Percentiles rank a stretch among this genome's conserved stretches.
These are phyloP conservation scores for Sebastes iracundus DNA, from an alignment of 2,797 vertebrate species.

Conservation along the genomic window DNA sequence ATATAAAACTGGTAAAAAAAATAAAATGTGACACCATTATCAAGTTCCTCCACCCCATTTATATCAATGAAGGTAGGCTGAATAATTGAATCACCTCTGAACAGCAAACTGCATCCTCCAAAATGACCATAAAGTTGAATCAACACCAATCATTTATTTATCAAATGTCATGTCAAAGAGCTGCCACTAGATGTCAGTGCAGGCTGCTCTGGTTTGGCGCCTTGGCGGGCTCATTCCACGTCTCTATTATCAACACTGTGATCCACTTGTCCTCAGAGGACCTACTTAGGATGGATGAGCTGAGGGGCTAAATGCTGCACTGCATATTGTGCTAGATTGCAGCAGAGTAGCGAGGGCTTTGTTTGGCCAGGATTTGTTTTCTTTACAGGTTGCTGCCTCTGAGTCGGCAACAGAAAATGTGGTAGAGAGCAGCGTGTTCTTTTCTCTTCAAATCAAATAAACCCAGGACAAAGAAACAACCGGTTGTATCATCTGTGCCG, in stretches of 20 bases:
- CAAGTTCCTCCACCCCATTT: background rate
- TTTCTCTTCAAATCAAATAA: conserved; percentile 47
- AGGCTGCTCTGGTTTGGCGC: conserved; percentile 32
- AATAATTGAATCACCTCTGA: background rate
- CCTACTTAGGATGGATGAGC: conserved; percentile 75
- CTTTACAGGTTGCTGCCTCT: conserved; percentile 40
- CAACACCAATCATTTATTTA: background rate
- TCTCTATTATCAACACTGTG: conserved; percentile 66
- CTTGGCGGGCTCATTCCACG: conserved; percentile 24
- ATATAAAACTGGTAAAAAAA: too few species aligned
- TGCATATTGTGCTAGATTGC: conserved; percentile 64
- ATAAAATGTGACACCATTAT: too few species aligned
- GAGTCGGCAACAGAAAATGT: conserved; percentile 29
- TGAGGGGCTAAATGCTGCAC: conserved; percentile 67
- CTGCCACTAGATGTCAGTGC: conserved; percentile 77
- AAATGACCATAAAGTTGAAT: background rate
- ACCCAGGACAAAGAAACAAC: conserved; percentile 20
- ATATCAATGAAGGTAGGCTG: background rate
- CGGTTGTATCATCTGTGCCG: conserved; percentile 10
- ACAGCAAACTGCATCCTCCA: background rate
- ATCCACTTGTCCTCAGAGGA: conserved; percentile 82
- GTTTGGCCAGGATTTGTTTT: conserved; percentile 43
- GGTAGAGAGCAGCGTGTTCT: conserved; percentile 18
- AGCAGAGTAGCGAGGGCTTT: conserved; percentile 35
- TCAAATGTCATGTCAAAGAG: background rate